These are phyloP conservation scores for Drosophila stalkeri DNA, from an alignment of 2,888 invertebrate species.

Conservation along the genomic window DNA sequence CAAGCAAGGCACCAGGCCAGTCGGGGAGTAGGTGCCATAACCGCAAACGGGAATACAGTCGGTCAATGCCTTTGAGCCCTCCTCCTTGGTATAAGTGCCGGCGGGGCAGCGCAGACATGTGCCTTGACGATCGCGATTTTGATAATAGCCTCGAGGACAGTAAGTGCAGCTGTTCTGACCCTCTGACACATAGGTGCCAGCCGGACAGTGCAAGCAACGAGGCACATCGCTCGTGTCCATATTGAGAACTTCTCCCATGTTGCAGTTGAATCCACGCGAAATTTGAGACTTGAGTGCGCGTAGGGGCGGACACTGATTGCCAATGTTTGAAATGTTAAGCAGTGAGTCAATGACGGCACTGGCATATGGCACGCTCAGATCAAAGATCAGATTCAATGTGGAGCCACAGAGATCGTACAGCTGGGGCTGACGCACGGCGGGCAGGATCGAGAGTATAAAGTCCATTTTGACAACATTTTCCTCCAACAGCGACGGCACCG, in stretches of 20 bases:
- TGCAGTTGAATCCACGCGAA: conserved; percentile 96
- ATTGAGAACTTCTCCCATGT: conserved; percentile 96
- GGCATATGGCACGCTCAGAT: conserved; percentile 96
- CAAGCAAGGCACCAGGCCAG: conserved; percentile 96
- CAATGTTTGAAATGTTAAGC: conserved; percentile 94
- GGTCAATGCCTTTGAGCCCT: conserved; percentile 93
- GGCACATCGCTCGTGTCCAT: conserved; percentile 97
- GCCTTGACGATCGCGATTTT: conserved; percentile 95
- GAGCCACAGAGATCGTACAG: conserved; percentile 98
- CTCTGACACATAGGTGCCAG: conserved; percentile 96
- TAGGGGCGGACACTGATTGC: conserved; percentile 96
- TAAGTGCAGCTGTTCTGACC: conserved; percentile 96
- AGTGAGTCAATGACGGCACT: conserved; percentile 95
- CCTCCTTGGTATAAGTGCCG: conserved; percentile 96
- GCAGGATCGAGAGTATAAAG: conserved; percentile 94
- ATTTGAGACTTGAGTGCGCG: conserved; percentile 94
- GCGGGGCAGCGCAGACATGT: conserved; percentile 95
- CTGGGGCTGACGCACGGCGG: conserved; percentile 95
- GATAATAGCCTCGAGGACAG: conserved; percentile 96
- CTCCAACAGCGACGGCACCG: conserved; percentile 91
- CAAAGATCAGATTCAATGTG: conserved; percentile 96
- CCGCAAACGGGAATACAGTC: conserved; percentile 98
- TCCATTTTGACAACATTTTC: conserved; percentile 96
- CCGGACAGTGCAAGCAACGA: conserved; percentile 97
- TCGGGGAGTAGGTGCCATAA: conserved; percentile 97